Percentiles rank a stretch among this genome's conserved stretches.
phyloP scores from a whole-genome alignment of 2,113 vertebrate species.

The Bos taurus region DNA sequence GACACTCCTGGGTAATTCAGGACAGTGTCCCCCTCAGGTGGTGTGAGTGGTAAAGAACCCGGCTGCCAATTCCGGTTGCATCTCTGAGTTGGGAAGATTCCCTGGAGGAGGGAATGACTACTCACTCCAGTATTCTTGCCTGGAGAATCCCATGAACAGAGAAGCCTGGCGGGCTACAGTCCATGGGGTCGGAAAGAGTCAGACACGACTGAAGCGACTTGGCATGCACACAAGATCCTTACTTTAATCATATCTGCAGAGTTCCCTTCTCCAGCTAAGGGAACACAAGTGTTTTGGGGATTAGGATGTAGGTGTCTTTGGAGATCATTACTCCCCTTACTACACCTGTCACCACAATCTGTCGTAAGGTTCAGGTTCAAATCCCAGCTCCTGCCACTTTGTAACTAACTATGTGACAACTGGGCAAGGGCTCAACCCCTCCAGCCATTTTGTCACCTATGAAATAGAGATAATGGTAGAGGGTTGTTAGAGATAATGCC shows the following conservation, averaged over 20 bases:
- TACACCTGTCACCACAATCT: neutral
- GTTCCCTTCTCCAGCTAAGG: neutral
- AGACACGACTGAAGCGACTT: neutral
- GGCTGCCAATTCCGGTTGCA: neutral
- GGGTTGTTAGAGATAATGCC: rapidly evolving
- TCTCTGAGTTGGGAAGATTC: neutral
- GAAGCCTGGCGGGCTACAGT: neutral
- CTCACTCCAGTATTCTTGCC: neutral
- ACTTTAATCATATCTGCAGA: neutral
- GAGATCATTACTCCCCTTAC: neutral
- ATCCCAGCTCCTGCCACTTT: neutral
- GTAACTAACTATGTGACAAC: neutral
- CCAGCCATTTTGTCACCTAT: neutral
- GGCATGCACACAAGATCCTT: neutral
- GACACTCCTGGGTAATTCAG: neutral
- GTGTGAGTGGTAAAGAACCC: neutral
- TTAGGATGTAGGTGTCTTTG: rapidly evolving
- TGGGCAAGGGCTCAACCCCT: neutral
- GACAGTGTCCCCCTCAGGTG: neutral
- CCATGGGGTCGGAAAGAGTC: neutral
- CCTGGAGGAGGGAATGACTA: neutral
- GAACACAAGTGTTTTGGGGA: neutral
- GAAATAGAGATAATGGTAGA: neutral
- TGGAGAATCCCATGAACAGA: neutral
- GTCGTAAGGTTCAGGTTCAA: neutral